These are phyloP conservation scores for Callitettix versicolor DNA, from an alignment of 1,140 invertebrate species.

Conservation along the genomic window DNA sequence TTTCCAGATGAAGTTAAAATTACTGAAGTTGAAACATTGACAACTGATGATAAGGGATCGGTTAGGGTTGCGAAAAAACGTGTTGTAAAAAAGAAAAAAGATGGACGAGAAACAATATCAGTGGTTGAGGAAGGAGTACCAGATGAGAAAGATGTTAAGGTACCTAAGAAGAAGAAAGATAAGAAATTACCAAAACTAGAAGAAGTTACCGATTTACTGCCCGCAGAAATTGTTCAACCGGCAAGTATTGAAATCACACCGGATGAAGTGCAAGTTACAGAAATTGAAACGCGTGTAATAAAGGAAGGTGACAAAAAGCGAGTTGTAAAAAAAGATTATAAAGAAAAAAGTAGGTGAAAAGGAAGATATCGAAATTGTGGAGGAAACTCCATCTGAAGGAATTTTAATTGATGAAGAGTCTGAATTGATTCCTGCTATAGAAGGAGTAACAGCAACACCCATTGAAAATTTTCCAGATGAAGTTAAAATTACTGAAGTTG, in stretches of 20 bases:
- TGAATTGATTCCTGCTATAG: slow-evolving; percentile 3
- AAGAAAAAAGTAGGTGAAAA: slow-evolving; percentile 24
- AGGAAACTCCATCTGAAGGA: slow-evolving; percentile 12
- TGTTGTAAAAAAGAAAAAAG: slow-evolving; percentile 23
- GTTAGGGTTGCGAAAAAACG: slow-evolving; percentile 31
- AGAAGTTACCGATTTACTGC: not conserved
- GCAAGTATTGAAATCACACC: slow-evolving; percentile 20
- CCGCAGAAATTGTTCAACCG: slow-evolving; percentile 12
- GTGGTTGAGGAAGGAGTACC: not conserved
- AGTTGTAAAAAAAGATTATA: slow-evolving; percentile 16
- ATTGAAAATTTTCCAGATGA: slow-evolving; percentile 25
- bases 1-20: slow-evolving; percentile 4
- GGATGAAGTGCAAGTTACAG: slow-evolving; percentile 33
- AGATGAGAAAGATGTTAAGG: not conserved
- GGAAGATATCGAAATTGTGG: slow-evolving; percentile 17
- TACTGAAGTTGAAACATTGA: slow-evolving; percentile 25
- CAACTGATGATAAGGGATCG: slow-evolving; percentile 15
- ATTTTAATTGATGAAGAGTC: slow-evolving; percentile 1
- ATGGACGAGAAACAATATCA: slow-evolving; percentile 13
- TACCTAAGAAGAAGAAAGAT: not conserved
- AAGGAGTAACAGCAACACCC: not conserved
- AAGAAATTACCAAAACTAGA: slow-evolving; percentile 20
- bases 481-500: slow-evolving; percentile 27
- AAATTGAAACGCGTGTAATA: slow-evolving; percentile 26
- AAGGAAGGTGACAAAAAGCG: slow-evolving; percentile 5